These are phyloP conservation scores for Tenthredo amoena DNA, from an alignment of 2,888 invertebrate species.

Conservation along the genomic window DNA sequence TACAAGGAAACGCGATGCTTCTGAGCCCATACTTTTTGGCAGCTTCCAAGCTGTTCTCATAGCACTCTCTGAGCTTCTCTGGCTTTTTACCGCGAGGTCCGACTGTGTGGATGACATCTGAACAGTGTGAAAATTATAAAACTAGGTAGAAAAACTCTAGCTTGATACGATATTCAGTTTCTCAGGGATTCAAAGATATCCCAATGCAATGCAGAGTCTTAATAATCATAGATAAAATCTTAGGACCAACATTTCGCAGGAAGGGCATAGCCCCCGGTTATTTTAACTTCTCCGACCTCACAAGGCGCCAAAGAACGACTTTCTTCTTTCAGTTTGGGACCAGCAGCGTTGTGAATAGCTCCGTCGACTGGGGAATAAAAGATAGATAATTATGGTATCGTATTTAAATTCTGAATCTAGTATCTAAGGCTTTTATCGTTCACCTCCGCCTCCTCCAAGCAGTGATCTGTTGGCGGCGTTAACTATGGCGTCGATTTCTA, in stretches of 20 bases:
- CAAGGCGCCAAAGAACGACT: slow-evolving; percentile 88
- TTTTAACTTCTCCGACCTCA: slow-evolving; percentile 89
- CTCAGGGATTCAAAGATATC: too few relatives aligned
- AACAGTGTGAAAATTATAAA: slow-evolving; percentile 66
- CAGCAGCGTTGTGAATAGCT: slow-evolving; percentile 92
- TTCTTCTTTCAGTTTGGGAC: slow-evolving; percentile 84
- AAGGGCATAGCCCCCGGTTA: slow-evolving; percentile 90
- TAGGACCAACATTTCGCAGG: slow-evolving; percentile 87
- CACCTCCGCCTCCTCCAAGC: slow-evolving; percentile 90
- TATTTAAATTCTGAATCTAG: background rate
- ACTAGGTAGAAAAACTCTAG: too few relatives aligned
- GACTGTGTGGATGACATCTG: slow-evolving; percentile 94
- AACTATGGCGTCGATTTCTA: slow-evolving; percentile 93
- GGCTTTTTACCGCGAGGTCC: slow-evolving; percentile 90
- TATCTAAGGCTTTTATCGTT: slow-evolving; percentile 27
- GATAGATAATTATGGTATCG: too few relatives aligned
- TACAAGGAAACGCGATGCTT: slow-evolving; percentile 92
- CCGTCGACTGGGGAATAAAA: slow-evolving; percentile 85
- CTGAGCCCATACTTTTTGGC: slow-evolving; percentile 81
- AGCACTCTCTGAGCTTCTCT: slow-evolving; percentile 84
- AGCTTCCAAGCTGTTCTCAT: slow-evolving; percentile 83
- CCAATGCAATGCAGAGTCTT: too few relatives aligned
- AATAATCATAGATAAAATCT: too few relatives aligned
- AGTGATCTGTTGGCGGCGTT: slow-evolving; percentile 92
- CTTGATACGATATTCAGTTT: too few relatives aligned